These are phyloP conservation scores for Manacus vitellinus DNA, from an alignment of 2,113 vertebrate species.

Conservation along the genomic window DNA sequence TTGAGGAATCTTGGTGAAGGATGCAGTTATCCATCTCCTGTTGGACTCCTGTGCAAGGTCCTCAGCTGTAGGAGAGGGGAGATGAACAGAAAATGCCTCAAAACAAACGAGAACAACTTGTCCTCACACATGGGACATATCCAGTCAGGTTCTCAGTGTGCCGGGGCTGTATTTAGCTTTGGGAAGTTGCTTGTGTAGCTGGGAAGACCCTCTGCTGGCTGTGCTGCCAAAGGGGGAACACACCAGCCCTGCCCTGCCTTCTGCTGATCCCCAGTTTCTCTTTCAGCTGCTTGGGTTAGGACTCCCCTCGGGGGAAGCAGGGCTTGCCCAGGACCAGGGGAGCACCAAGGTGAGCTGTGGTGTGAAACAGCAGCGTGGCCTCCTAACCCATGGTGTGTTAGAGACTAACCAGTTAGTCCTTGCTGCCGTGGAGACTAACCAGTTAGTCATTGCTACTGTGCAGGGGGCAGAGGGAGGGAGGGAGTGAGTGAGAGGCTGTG, in stretches of 20 bases:
- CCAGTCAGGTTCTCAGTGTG: fast-evolving
- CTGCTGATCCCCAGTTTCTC: background rate
- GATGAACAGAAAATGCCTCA: background rate
- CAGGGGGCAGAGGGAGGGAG: background rate
- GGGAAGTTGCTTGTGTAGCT: background rate
- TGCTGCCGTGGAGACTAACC: background rate
- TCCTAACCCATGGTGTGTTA: background rate
- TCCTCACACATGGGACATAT: background rate
- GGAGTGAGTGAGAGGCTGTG: background rate
- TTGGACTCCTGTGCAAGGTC: background rate
- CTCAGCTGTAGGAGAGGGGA: background rate
- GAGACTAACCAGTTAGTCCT: background rate
- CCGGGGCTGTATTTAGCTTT: background rate
- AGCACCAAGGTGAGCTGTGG: conserved; percentile 7
- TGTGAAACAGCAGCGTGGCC: background rate
- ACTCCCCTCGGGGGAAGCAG: background rate
- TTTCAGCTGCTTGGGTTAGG: background rate
- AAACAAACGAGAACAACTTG: background rate
- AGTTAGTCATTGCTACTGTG: fast-evolving
- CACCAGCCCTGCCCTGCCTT: fast-evolving
- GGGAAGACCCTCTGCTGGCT: background rate
- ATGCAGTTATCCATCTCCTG: background rate
- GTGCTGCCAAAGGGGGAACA: background rate
- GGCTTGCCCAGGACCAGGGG: background rate
- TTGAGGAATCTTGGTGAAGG: background rate